Evolutionary conservation across 2,888 invertebrate genomes (phyloP).

Genomic region (Clitarchus hookeri): DNA sequence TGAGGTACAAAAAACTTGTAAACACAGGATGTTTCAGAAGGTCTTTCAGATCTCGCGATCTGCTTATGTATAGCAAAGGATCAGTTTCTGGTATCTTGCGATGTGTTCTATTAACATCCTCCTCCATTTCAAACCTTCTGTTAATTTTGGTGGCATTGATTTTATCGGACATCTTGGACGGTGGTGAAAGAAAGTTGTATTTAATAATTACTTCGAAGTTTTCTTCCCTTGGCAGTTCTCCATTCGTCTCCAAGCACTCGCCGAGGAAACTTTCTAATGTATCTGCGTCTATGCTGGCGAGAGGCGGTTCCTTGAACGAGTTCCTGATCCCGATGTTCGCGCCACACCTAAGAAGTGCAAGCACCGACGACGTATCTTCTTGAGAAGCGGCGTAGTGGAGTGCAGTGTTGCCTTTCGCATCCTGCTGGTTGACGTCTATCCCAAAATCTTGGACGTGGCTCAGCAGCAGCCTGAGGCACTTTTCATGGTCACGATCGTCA

Average conservation of each 20-base stretch:
- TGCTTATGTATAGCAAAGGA: conserved; percentile 72
- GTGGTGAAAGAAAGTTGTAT: conserved; percentile 71
- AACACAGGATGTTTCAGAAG: conserved; percentile 78
- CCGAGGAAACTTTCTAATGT: conserved; percentile 73
- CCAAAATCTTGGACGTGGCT: conserved; percentile 52
- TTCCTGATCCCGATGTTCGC: conserved; percentile 72
- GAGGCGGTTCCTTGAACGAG: conserved; percentile 67
- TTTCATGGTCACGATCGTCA: conserved; percentile 16
- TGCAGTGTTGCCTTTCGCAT: conserved; percentile 56
- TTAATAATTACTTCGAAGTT: conserved; percentile 75
- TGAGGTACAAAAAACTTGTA: conserved; percentile 77
- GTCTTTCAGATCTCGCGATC: conserved; percentile 67
- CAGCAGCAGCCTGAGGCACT: conserved; percentile 28
- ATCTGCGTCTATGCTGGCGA: conserved; percentile 72
- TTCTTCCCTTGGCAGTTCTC: conserved; percentile 67
- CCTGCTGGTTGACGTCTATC: conserved; percentile 46
- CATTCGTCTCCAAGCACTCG: conserved; percentile 70
- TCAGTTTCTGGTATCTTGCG: conserved; percentile 64
- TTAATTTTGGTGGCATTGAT: neutral
- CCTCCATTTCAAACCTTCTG: neutral
- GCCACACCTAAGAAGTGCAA: conserved; percentile 67
- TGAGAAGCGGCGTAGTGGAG: conserved; percentile 72
- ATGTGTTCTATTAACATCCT: neutral
- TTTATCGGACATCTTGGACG: conserved; percentile 42
- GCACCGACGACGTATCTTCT: conserved; percentile 65